phyloP scores from a whole-genome alignment of 2,888 invertebrate species.

The Dasypogon diadema region DNA sequence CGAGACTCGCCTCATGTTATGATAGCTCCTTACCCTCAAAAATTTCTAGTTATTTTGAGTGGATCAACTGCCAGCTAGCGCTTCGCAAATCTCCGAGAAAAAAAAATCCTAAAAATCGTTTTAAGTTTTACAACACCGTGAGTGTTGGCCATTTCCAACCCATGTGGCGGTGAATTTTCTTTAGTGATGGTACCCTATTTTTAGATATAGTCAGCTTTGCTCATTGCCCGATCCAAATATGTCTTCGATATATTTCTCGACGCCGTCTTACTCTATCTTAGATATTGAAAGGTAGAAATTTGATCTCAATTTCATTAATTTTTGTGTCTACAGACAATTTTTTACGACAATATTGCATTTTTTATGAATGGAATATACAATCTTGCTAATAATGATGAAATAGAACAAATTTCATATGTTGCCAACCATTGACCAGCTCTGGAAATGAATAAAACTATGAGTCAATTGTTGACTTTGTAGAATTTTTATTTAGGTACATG shows the following conservation, averaged over 20 bases:
- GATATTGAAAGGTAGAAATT: slow-evolving; percentile 66
- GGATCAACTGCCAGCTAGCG: slow-evolving; percentile 15
- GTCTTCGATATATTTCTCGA: slow-evolving; percentile 63
- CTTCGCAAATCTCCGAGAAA: slow-evolving; percentile 37
- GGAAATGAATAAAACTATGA: too few relatives aligned
- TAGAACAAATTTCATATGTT: too few relatives aligned
- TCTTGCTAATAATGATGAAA: too few relatives aligned
- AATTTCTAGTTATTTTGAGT: slow-evolving; percentile 43
- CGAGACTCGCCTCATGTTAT: slow-evolving; percentile 26
- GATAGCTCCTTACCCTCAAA: slow-evolving; percentile 31
- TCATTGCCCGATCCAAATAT: slow-evolving; percentile 67
- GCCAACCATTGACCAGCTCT: too few relatives aligned
- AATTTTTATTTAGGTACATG: too few relatives aligned
- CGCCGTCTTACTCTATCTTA: slow-evolving; percentile 62
- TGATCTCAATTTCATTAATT: slow-evolving; percentile 61
- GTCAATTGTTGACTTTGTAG: too few relatives aligned
- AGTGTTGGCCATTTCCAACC: slow-evolving; percentile 8
- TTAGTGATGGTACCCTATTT: slow-evolving; percentile 55
- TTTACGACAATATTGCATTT: not conserved
- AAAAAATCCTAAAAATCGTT: slow-evolving; percentile 28
- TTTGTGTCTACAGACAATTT: slow-evolving; percentile 19
- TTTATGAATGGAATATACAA: too few relatives aligned
- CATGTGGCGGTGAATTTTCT: slow-evolving; percentile 30
- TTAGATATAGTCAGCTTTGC: slow-evolving; percentile 57
- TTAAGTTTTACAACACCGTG: slow-evolving; percentile 40